Evolutionary conservation across 2,797 vertebrate genomes (phyloP).

Genomic region (Tachyglossus aculeatus): DNA sequence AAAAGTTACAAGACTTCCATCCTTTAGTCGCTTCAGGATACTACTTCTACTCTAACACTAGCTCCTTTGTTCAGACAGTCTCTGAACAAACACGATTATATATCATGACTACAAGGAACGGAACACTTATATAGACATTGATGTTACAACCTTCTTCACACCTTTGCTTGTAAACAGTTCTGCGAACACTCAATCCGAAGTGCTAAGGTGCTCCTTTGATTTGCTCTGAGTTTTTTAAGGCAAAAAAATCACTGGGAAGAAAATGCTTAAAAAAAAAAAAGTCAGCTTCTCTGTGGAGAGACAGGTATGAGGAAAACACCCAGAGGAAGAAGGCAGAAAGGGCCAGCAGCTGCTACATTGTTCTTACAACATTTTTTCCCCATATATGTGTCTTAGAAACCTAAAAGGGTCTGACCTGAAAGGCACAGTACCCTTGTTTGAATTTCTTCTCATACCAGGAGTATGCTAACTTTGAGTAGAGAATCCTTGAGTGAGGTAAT

Average conservation of each 20-base stretch:
- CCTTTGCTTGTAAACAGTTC: conserved; percentile 17
- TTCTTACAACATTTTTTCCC: no score
- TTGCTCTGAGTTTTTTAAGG: background rate
- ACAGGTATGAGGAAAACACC: background rate
- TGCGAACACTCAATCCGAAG: background rate
- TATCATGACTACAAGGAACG: conserved; percentile 33
- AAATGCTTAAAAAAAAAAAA: background rate
- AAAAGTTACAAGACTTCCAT: conserved; percentile 65
- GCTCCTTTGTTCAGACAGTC: conserved; percentile 58
- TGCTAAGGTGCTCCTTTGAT: background rate
- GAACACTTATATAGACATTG: conserved; percentile 22
- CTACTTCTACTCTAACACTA: conserved; percentile 61
- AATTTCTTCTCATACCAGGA: no score
- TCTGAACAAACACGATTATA: conserved; percentile 19
- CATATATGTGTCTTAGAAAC: no score
- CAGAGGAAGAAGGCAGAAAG: background rate
- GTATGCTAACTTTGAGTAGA: no score
- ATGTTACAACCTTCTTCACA: conserved; percentile 2
- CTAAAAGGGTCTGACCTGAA: no score
- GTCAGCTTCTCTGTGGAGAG: background rate
- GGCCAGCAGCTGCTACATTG: background rate
- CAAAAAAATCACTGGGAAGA: conserved; percentile 11
- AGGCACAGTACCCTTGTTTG: no score
- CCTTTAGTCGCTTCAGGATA: conserved; percentile 67
- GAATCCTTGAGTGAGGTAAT: no score